phyloP scores from a whole-genome alignment of 2,888 invertebrate species.

The Drosophila gaucha region DNA sequence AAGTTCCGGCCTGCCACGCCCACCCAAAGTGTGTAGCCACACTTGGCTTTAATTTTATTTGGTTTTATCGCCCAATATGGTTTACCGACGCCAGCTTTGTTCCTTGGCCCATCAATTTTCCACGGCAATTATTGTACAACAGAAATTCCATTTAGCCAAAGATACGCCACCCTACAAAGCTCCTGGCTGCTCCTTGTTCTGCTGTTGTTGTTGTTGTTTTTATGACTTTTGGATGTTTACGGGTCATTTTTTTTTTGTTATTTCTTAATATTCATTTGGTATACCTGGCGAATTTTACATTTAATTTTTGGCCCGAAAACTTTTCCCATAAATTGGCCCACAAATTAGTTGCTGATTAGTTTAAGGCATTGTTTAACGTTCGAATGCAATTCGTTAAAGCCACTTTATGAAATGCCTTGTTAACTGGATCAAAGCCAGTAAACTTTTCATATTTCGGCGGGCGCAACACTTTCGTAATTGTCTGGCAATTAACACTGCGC shows the following conservation, averaged over 20 bases:
- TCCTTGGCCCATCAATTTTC: constrained; percentile 45
- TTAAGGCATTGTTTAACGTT: constrained; percentile 40
- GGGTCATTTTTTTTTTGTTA: constrained; percentile 53
- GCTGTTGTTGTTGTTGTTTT: constrained; percentile 36
- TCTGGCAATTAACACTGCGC: constrained; percentile 61
- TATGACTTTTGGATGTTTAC: constrained; percentile 66
- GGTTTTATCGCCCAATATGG: constrained; percentile 70
- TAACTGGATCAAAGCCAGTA: constrained; percentile 19
- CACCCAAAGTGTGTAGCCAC: constrained; percentile 25
- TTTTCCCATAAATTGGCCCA: constrained; percentile 45
- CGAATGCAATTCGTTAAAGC: constrained; percentile 29
- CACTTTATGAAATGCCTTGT: constrained; percentile 12
- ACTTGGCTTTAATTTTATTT: constrained; percentile 60
- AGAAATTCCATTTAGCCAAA: constrained; percentile 30
- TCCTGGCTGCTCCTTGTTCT: background rate
- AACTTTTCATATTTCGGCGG: constrained; percentile 26
- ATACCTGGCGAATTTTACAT: constrained; percentile 28
- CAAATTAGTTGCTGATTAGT: constrained; percentile 75
- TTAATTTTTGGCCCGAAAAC: constrained; percentile 12
- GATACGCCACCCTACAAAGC: background rate
- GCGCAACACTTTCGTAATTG: constrained; percentile 63
- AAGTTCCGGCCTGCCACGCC: constrained; percentile 42
- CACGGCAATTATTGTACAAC: constrained; percentile 50
- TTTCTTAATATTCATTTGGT: constrained; percentile 39
- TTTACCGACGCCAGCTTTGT: constrained; percentile 44